Percentiles rank a stretch among this genome's conserved stretches.
These are phyloP conservation scores for Drosophila birchii DNA, from an alignment of 2,888 invertebrate genomes.

Conservation along the genomic window DNA sequence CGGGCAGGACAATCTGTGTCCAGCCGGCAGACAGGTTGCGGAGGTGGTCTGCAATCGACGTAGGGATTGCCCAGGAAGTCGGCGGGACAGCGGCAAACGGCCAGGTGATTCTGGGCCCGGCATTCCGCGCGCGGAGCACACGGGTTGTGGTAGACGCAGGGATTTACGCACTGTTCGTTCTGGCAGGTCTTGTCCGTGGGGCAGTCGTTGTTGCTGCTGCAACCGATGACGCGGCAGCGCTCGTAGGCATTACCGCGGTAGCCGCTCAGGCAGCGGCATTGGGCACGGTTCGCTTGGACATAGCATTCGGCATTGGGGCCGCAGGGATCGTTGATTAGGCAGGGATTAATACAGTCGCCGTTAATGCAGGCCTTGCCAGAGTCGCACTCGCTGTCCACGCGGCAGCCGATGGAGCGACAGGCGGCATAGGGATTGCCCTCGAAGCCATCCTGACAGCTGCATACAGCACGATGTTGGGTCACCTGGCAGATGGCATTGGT, in stretches of 20 bases:
- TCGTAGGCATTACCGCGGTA: conserved; percentile 92
- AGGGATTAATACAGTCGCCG: conserved; percentile 94
- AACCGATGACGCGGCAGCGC: conserved; percentile 92
- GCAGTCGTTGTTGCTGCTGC: conserved; percentile 94
- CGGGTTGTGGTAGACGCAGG: conserved; percentile 91
- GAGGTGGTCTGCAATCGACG: conserved; percentile 90
- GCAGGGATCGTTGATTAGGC: conserved; percentile 91
- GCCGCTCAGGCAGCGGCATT: conserved; percentile 92
- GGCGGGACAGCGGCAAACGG: conserved; percentile 93
- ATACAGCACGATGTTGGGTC: conserved; percentile 93
- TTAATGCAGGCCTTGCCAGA: conserved; percentile 93
- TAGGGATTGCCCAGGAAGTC: conserved; percentile 93
- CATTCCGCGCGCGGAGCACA: conserved; percentile 93
- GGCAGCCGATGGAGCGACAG: conserved; percentile 93
- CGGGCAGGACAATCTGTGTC: conserved; percentile 93
- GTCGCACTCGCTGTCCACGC: conserved; percentile 92
- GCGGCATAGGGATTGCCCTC: conserved; percentile 94
- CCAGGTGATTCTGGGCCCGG: conserved; percentile 91
- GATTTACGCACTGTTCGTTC: conserved; percentile 93
- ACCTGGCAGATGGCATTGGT: conserved; percentile 92
- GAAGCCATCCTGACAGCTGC: conserved; percentile 93
- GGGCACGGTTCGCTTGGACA: conserved; percentile 89
- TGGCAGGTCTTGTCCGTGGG: conserved; percentile 93
- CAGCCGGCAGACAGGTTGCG: conserved; percentile 90
- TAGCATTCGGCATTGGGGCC: conserved; percentile 93